Evolutionary conservation across 2,797 vertebrate species (phyloP).

Genomic region (Dendrocincla tyrannina): DNA sequence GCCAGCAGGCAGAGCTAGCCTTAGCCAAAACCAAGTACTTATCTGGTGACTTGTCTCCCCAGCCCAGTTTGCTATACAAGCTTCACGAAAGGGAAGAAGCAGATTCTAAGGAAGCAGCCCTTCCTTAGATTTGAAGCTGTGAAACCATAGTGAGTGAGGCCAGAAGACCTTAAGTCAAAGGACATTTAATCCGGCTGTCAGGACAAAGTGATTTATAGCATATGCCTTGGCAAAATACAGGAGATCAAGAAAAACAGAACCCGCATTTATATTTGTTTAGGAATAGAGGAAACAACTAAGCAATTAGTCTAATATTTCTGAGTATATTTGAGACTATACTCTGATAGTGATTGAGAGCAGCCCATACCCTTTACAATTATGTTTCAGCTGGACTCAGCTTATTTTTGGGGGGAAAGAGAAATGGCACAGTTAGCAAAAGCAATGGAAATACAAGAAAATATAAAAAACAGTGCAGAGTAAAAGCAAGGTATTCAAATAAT

Average conservation of each 20-base stretch:
- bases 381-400: background rate
- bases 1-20: background rate
- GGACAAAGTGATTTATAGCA: background rate
- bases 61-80: background rate
- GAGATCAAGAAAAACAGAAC: background rate
- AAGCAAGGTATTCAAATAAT: background rate
- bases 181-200: background rate
- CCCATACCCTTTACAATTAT: background rate
- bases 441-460: background rate
- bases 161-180: background rate
- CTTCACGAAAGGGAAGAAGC: background rate
- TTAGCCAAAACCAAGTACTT: background rate
- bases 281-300: background rate
- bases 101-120: background rate
- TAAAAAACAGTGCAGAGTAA: background rate
- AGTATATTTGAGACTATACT: background rate
- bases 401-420: background rate
- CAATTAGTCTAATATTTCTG: background rate
- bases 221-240: background rate
- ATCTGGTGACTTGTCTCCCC: background rate
- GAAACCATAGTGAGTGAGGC: background rate
- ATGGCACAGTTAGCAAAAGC: background rate
- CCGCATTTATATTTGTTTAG: background rate
- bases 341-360: background rate
- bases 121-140: background rate